Evolutionary conservation across 2,113 vertebrate species (phyloP).

Genomic region (Siniperca chuatsi): DNA sequence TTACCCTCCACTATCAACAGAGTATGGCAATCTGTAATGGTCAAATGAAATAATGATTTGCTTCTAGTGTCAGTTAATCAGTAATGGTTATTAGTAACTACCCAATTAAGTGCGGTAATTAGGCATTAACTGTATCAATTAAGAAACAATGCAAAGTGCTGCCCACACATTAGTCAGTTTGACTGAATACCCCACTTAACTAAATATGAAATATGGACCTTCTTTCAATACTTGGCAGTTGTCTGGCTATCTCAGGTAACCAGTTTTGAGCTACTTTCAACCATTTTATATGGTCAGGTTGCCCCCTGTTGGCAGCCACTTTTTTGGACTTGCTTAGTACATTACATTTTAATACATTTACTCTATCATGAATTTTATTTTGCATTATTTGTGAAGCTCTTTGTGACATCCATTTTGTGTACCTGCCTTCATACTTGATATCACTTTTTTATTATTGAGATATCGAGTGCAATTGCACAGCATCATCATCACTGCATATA

Average conservation of each 20-base stretch:
- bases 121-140: constrained; percentile 15
- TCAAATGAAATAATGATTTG: constrained; percentile 3
- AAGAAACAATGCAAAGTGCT: constrained; percentile 12
- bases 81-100: neutral
- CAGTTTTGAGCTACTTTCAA: neutral
- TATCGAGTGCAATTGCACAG: neutral
- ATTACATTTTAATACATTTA: neutral
- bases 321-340: neutral
- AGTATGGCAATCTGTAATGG: neutral
- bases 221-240: neutral
- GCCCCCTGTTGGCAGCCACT: neutral
- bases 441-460: neutral
- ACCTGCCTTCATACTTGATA: too few relatives aligned
- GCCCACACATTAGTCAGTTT: constrained; percentile 5
- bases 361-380: neutral
- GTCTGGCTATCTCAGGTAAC: neutral
- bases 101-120: constrained; percentile 17
- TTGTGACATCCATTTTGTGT: neutral
- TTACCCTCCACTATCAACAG: neutral
- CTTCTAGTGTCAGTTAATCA: constrained; percentile 1
- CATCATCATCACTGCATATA: neutral
- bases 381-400: neutral
- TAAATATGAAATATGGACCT: neutral
- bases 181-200: neutral
- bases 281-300: neutral